A percentile compares a stretch with the other conserved stretches of the same genome.
Conservation (phyloP, 1,140 invertebrate genomes). For the Procambarus virginalis region DNA sequence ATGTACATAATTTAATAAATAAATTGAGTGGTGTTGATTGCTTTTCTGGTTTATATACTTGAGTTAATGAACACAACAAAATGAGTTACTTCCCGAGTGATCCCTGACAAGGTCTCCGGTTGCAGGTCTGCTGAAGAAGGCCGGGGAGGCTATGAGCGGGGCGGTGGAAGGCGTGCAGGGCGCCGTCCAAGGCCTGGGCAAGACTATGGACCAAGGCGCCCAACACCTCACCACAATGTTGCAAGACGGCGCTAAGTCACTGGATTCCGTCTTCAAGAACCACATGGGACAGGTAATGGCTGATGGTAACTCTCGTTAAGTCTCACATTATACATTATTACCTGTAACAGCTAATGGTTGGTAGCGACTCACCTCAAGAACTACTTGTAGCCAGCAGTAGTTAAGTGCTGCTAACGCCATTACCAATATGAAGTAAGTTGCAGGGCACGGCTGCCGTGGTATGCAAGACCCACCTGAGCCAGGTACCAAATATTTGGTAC, state of each 20-base stretch:
- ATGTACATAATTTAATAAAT: too few relatives aligned
- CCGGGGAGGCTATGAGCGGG: conserved; percentile 37
- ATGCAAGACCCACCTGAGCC: too few relatives aligned
- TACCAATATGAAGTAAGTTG: too few relatives aligned
- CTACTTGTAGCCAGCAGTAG: too few relatives aligned
- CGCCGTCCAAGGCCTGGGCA: conserved; percentile 34
- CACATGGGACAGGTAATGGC: conserved; percentile 28
- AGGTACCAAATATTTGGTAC: too few relatives aligned
- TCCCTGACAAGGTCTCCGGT: too few relatives aligned
- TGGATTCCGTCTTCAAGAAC: conserved; percentile 43
- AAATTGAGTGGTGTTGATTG: background rate
- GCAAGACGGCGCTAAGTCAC: conserved; percentile 22
- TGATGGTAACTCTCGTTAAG: background rate
- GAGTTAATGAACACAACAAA: too few relatives aligned
- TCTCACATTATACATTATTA: too few relatives aligned
- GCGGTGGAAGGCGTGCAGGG: conserved; percentile 45
- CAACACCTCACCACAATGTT: conserved; percentile 37
- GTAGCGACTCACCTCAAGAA: too few relatives aligned
- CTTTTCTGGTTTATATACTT: background rate
- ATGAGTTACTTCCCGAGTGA: background rate
- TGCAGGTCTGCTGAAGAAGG: conserved; percentile 46
- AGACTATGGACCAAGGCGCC: conserved; percentile 34
- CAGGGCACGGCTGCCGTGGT: too few relatives aligned
- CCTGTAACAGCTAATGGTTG: too few relatives aligned
- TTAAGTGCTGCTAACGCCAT: too few relatives aligned